Evolutionary conservation across 2,888 invertebrate genomes (phyloP), one percentile per base, ranked within the genome.

Genomic region (Plusia festucae): DNA sequence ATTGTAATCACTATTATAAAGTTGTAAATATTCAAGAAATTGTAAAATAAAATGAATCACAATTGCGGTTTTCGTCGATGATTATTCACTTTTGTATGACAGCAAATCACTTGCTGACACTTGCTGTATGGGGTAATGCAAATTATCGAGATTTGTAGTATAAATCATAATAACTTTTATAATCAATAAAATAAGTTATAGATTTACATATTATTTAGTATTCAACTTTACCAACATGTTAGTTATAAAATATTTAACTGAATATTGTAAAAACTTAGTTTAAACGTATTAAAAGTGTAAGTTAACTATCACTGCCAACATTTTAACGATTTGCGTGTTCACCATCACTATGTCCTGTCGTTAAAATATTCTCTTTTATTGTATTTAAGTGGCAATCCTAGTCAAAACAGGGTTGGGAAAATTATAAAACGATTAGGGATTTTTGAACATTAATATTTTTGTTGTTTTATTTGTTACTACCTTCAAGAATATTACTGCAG

Each of bases 361-460:
- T 81, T 79, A 68, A 72, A 63, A 69, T 81, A 68, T 81, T 80
- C 76, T 78, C 57, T 65, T 83, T 73, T 78, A 79, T 81, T 82
- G 81, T 82, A 77, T 82, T 86, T 88, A 90, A 85, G 90, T 90
- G 89, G 90, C 94, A 93, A 93, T 94, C 94, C 94, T 94, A 94
- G 94, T 94, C 94, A 94, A 85, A 83, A 90, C 92, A 93, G 93
- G 94, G 93, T 94, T 94, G 93, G 91, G 89, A 91, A 88, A 82
- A 68, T 79, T 78, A 73, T 63, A 30, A 80, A 80, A 70, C 70
- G 66, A 79, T 81, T 71, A 70, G 68, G 64, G 70, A 60, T 72
- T 70, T 65, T 40, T 40, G 40, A 40, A 40, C n/a, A 62, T 55
- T 56, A 49, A 68, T 69, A 63, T 68, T 68, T 60, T 73, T 66